A percentile compares a stretch with the other conserved stretches of the same genome.
phyloP scores from a whole-genome alignment of 2,888 invertebrate genomes.

The Abrostola tripartita region DNA sequence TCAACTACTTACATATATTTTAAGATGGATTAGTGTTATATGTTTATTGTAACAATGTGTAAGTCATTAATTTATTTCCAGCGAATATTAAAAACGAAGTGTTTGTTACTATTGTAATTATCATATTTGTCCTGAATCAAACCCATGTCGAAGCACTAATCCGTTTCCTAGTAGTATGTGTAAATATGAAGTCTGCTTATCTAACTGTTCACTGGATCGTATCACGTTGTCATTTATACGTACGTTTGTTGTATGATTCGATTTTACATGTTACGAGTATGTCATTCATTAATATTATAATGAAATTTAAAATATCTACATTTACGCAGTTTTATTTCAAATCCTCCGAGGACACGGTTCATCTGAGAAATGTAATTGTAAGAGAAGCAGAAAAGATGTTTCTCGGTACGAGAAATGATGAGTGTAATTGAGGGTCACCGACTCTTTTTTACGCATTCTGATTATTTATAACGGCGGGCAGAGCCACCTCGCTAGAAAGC shows the following conservation, averaged over 20 bases:
- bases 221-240: conserved; percentile 56
- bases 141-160: conserved; percentile 53
- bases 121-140: conserved; percentile 48
- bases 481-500: conserved; percentile 79
- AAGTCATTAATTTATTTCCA: conserved; percentile 70
- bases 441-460: conserved; percentile 80
- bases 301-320: conserved; percentile 68
- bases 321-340: conserved; percentile 55
- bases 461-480: conserved; percentile 83
- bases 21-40: conserved; percentile 68
- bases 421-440: conserved; percentile 78
- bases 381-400: conserved; percentile 44
- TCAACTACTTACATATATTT: conserved; percentile 61
- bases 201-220: conserved; percentile 53
- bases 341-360: conserved; percentile 15
- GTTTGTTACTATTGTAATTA: conserved; percentile 50
- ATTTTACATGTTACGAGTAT: conserved; percentile 76
- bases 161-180: conserved; percentile 63
- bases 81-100: conserved; percentile 46
- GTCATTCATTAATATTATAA: conserved; percentile 78
- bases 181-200: conserved; percentile 58
- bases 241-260: conserved; percentile 73
- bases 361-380: conserved; percentile 30
- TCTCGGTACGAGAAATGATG: conserved; percentile 64
- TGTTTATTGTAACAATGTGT: conserved; percentile 48